phyloP scores from a whole-genome alignment of 2,113 vertebrate species.

The Girardinichthys multiradiatus region DNA sequence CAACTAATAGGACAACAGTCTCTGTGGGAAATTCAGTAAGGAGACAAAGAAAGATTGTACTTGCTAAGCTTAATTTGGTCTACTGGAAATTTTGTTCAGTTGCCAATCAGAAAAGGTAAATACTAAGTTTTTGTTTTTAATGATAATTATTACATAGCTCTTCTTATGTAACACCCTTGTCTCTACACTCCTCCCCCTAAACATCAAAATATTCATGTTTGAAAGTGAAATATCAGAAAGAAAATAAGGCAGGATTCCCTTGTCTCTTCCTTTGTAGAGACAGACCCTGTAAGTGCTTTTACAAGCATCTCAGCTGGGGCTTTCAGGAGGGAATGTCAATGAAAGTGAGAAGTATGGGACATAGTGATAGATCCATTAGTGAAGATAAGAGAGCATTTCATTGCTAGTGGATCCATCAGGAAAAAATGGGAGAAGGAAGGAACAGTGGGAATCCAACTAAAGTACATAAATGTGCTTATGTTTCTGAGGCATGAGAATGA shows the following conservation, averaged over 20 bases:
- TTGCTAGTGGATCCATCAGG: background rate
- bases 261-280: conserved; percentile 25
- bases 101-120: conserved; percentile 25
- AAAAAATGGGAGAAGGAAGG: conserved; percentile 21
- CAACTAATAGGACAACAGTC: conserved; percentile 13
- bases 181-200: background rate
- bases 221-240: conserved; percentile 8
- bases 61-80: background rate
- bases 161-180: background rate
- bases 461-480: conserved; percentile 69
- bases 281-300: conserved; percentile 21
- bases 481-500: conserved; percentile 63
- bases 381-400: too few species aligned
- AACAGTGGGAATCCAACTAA: conserved; percentile 63
- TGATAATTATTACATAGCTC: background rate
- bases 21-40: conserved; percentile 22
- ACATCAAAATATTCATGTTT: conserved; percentile 15
- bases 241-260: conserved; percentile 11
- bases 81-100: conserved; percentile 18
- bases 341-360: conserved; percentile 26
- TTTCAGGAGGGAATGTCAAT: conserved; percentile 31
- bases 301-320: conserved; percentile 20
- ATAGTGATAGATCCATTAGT: conserved; percentile 13
- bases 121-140: conserved; percentile 15
- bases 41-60: conserved; percentile 32